phyloP scores from a whole-genome alignment of 2,797 vertebrate genomes.

The Urosaurus nigricauda region DNA sequence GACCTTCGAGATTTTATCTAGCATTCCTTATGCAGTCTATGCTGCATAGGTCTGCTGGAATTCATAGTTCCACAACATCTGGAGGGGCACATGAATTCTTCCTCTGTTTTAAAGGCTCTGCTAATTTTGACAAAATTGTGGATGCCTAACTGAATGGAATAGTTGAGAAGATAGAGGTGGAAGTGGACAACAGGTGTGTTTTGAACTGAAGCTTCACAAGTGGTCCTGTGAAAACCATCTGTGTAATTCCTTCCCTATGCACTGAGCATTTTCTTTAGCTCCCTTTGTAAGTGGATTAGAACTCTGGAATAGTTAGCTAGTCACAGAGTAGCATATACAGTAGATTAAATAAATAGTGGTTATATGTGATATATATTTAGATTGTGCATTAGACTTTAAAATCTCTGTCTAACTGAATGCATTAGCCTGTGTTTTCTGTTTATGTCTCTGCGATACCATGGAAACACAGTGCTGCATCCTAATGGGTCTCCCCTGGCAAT shows the following conservation, averaged over 20 bases:
- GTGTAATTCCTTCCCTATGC: conserved; percentile 31
- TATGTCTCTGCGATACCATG: conserved; percentile 81
- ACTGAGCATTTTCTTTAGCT: conserved; percentile 24
- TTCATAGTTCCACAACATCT: background rate
- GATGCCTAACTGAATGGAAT: background rate
- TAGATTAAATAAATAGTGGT: conserved; percentile 77
- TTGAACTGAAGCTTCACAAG: background rate
- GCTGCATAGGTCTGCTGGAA: too few species aligned
- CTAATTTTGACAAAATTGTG: background rate
- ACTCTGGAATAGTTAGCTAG: conserved; percentile 61
- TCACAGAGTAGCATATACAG: conserved; percentile 67
- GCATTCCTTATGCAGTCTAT: too few species aligned
- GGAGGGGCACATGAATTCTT: background rate
- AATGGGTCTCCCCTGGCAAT: conserved; percentile 78
- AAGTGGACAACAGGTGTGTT: background rate
- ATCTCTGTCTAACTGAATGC: conserved; percentile 79
- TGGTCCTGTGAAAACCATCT: conserved; percentile 6
- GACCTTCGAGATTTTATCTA: too few species aligned
- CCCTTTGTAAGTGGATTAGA: conserved; percentile 67
- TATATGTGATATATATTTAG: conserved; percentile 80
- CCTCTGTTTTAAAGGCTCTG: background rate
- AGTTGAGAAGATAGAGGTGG: background rate
- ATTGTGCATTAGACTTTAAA: conserved; percentile 82
- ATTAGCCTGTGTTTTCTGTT: conserved; percentile 82
- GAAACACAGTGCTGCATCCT: conserved; percentile 79